Percentiles rank a stretch among this genome's conserved stretches.
phyloP scores from a whole-genome alignment of 2,113 vertebrate genomes.

The Scatophagus argus region DNA sequence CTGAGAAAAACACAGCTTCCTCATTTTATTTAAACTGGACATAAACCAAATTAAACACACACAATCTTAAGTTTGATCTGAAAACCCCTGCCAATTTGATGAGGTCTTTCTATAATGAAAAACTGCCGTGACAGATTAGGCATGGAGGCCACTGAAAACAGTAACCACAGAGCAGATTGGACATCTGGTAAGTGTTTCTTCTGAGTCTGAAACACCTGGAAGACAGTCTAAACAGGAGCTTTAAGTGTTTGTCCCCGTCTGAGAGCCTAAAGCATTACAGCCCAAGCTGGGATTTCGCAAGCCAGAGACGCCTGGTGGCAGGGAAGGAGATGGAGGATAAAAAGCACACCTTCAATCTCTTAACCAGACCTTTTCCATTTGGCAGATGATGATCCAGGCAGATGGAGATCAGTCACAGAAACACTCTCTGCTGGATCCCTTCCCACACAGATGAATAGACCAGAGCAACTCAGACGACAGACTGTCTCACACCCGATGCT shows the following conservation, averaged over 20 bases:
- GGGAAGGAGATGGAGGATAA: constrained; percentile 18
- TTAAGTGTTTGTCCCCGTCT: background rate
- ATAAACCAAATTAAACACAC: background rate
- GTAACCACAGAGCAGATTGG: constrained; percentile 1
- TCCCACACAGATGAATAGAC: constrained; percentile 33
- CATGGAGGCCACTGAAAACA: background rate
- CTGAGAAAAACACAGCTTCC: background rate
- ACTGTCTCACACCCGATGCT: constrained; percentile 21
- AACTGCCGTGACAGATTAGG: background rate
- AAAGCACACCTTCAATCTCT: constrained; percentile 51
- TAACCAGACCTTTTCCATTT: constrained; percentile 70
- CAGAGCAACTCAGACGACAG: constrained; percentile 41
- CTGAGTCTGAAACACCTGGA: constrained; percentile 40
- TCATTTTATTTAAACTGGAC: background rate
- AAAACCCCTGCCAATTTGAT: background rate
- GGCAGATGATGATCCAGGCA: constrained; percentile 57
- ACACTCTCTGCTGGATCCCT: constrained; percentile 62
- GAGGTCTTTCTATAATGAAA: background rate
- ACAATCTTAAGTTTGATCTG: background rate
- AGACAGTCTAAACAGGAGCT: constrained; percentile 8
- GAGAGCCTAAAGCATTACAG: constrained; percentile 8
- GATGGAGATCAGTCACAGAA: constrained; percentile 42
- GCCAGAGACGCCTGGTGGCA: constrained; percentile 34
- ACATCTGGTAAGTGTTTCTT: constrained; percentile 15
- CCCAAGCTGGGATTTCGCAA: constrained; percentile 6